Percentiles rank a stretch among this genome's conserved stretches.
Evolutionary conservation across 2,888 invertebrate species (phyloP).

Genomic region (Abrostola triplasia): DNA sequence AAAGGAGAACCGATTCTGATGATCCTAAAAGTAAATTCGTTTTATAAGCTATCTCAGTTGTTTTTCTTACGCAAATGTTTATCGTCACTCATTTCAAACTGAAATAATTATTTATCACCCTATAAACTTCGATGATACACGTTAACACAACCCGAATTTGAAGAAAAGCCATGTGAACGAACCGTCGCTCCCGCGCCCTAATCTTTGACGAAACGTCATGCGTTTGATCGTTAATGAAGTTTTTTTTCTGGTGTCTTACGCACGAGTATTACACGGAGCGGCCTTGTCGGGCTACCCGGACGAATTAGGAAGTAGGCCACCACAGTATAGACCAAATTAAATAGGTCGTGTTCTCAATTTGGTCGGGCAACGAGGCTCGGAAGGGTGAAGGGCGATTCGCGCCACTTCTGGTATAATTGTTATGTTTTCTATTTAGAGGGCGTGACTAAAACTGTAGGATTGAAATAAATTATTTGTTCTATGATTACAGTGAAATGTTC

Average conservation of each 20-base stretch:
- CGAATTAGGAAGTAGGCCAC: constrained; percentile 69
- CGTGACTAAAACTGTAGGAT: neutral
- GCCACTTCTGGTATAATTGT: constrained; percentile 38
- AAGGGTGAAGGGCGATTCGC: constrained; percentile 65
- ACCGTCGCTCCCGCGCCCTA: constrained; percentile 45
- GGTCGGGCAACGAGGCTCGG: constrained; percentile 69
- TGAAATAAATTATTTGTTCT: neutral
- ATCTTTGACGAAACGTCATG: constrained; percentile 74
- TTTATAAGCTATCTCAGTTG: no score
- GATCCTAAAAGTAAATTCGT: no score
- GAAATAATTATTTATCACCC: no score
- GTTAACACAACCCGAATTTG: no score
- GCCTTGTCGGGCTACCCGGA: constrained; percentile 71
- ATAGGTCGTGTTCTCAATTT: constrained; percentile 52
- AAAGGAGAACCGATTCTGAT: no score
- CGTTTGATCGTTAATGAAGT: constrained; percentile 77
- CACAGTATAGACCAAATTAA: constrained; percentile 36
- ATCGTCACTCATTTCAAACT: no score
- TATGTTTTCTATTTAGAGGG: constrained; percentile 48
- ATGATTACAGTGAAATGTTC: no score
- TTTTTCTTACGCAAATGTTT: no score
- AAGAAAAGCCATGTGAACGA: neutral
- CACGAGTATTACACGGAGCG: constrained; percentile 72
- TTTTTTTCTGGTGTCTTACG: constrained; percentile 78
- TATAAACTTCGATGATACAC: no score